Evolutionary conservation across 1,140 invertebrate genomes (phyloP).

Genomic region (Uloborus diversus): DNA sequence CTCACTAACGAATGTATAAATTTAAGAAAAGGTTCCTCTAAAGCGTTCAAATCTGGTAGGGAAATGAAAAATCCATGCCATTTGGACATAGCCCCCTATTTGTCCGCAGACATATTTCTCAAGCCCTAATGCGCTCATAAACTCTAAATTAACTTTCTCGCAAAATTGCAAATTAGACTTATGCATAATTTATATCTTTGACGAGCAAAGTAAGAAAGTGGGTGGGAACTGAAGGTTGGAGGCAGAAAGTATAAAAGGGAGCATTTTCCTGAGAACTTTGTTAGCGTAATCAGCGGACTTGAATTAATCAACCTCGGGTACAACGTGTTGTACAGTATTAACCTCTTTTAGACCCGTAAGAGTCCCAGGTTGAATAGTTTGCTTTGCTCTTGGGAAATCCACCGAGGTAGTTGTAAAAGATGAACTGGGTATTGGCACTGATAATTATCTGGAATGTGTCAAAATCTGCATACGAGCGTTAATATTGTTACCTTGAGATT

Average conservation of each 20-base stretch:
- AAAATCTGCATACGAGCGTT: slow-evolving; percentile 15
- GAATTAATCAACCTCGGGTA: slow-evolving; percentile 38
- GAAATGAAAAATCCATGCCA: too few relatives aligned
- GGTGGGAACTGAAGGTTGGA: neutral
- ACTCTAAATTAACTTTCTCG: slow-evolving; percentile 55
- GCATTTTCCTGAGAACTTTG: slow-evolving; percentile 27
- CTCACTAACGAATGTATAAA: too few relatives aligned
- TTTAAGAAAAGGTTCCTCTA: too few relatives aligned
- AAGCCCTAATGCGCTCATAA: slow-evolving; percentile 44
- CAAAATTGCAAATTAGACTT: slow-evolving; percentile 52
- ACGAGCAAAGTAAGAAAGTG: slow-evolving; percentile 44
- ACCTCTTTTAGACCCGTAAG: slow-evolving; percentile 48
- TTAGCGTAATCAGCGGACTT: slow-evolving; percentile 45
- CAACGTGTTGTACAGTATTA: slow-evolving; percentile 25
- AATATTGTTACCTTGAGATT: slow-evolving; percentile 13
- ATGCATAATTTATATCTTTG: slow-evolving; percentile 50
- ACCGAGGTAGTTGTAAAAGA: slow-evolving; percentile 24
- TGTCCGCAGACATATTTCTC: slow-evolving; percentile 44
- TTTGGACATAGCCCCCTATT: slow-evolving; percentile 35
- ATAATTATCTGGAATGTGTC: slow-evolving; percentile 48
- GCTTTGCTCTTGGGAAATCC: slow-evolving; percentile 24
- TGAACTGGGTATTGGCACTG: slow-evolving; percentile 17
- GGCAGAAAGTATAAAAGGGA: slow-evolving; percentile 42
- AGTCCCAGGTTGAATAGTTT: slow-evolving; percentile 21
- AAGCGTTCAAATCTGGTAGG: too few relatives aligned